phyloP scores from a whole-genome alignment of 2,888 invertebrate genomes.

The Xestia xanthographa region DNA sequence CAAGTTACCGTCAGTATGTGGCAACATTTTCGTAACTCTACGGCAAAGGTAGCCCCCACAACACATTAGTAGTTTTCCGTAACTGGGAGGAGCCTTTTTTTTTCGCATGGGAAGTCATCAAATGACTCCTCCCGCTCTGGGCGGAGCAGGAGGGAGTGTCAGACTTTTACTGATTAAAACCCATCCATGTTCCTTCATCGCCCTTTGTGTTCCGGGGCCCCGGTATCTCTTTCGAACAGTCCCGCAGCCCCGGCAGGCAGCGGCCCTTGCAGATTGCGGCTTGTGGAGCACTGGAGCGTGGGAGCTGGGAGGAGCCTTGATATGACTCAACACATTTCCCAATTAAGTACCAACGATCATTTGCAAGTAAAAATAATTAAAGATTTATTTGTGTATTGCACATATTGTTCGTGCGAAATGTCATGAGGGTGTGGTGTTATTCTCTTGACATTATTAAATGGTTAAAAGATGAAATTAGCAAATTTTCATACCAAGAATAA shows the following conservation, averaged over 20 bases:
- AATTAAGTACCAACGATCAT: conserved; percentile 25
- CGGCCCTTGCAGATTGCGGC: no score
- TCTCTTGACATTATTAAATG: conserved; percentile 24
- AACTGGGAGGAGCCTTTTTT: not conserved
- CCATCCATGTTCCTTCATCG: no score
- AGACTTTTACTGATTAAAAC: no score
- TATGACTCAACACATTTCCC: conserved; percentile 49
- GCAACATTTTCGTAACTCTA: conserved; percentile 24
- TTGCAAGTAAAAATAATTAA: conserved; percentile 30
- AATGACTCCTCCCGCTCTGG: no score
- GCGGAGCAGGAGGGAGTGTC: no score
- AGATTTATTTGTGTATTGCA: conserved; percentile 40
- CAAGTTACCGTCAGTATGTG: not conserved
- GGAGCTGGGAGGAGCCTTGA: not conserved
- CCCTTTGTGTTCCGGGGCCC: no score
- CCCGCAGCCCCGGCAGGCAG: no score
- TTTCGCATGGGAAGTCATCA: no score
- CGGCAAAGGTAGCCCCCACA: not conserved
- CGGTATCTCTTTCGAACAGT: no score
- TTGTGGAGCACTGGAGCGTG: no score
- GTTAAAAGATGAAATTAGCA: no score
- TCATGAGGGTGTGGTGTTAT: not conserved
- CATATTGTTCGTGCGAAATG: conserved; percentile 16
- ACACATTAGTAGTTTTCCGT: conserved; percentile 24
- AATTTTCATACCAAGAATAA: no score